These are phyloP conservation scores for Coregonus sp. DNA, from an alignment of 2,797 vertebrate species.

Conservation along the genomic window DNA sequence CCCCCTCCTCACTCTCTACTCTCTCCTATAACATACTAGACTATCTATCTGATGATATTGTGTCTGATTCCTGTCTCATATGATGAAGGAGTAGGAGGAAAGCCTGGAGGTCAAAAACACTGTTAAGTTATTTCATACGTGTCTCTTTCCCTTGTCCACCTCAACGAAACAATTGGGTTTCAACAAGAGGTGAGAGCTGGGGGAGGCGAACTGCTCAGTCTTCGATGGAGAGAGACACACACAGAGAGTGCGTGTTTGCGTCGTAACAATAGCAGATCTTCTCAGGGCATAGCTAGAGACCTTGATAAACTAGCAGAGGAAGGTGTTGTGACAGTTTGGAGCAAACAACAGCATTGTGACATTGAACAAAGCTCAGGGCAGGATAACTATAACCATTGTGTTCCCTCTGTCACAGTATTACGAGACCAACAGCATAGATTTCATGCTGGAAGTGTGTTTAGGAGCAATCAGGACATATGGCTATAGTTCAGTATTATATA, in stretches of 20 bases:
- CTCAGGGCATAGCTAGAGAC: too few species aligned
- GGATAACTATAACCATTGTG: not conserved
- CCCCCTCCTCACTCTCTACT: too few species aligned
- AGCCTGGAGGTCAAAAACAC: not conserved
- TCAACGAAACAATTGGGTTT: not conserved
- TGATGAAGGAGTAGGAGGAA: not conserved
- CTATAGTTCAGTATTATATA: too few species aligned
- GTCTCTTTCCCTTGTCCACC: not conserved
- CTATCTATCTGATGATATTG: not conserved
- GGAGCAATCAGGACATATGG: too few species aligned
- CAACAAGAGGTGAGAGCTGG: slow-evolving; percentile 2
- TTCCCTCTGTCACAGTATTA: not conserved
- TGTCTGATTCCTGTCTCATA: not conserved
- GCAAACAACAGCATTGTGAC: not conserved
- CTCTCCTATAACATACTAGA: not conserved
- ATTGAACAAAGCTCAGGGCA: not conserved
- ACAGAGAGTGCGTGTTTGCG: too few species aligned
- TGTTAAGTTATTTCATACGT: not conserved
- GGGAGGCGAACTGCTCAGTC: not conserved
- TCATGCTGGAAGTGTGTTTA: too few species aligned
- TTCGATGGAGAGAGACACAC: not conserved
- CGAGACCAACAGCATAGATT: not conserved
- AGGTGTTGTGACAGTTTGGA: not conserved
- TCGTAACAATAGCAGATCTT: too few species aligned
- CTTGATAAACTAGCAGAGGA: too few species aligned